These are phyloP conservation scores for Elanoides forficatus DNA, from an alignment of 2,113 vertebrate species.

Conservation along the genomic window DNA sequence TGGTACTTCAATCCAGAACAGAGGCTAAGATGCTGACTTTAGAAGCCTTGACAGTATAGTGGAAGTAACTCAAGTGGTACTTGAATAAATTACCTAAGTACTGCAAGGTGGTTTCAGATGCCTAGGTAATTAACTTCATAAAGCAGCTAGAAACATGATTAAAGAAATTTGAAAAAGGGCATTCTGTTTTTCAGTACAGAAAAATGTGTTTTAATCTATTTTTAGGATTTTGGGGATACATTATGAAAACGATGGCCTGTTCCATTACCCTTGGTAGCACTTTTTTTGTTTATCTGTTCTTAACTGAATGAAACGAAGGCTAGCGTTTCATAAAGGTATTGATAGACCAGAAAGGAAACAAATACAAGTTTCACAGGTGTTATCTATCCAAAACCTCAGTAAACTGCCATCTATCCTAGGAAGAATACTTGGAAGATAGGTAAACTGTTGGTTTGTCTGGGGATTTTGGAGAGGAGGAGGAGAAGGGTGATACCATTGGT, in stretches of 20 bases:
- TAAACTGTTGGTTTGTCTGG: not conserved
- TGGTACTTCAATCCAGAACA: not conserved
- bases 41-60: not conserved
- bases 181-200: not conserved
- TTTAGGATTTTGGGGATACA: not conserved
- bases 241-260: not conserved
- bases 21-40: not conserved
- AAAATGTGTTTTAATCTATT: not conserved
- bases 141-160: not conserved
- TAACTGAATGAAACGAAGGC: not conserved
- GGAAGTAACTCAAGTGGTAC: not conserved
- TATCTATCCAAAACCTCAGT: not conserved
- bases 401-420: not conserved
- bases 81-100: not conserved
- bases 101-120: not conserved
- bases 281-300: not conserved
- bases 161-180: not conserved
- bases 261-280: not conserved
- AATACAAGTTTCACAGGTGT: not conserved
- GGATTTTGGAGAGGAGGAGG: not conserved
- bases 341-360: not conserved
- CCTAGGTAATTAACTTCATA: not conserved
- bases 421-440: not conserved
- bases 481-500: not conserved
- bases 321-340: not conserved